phyloP scores from a whole-genome alignment of 2,888 invertebrate species.

The Lasius fuliginosus region DNA sequence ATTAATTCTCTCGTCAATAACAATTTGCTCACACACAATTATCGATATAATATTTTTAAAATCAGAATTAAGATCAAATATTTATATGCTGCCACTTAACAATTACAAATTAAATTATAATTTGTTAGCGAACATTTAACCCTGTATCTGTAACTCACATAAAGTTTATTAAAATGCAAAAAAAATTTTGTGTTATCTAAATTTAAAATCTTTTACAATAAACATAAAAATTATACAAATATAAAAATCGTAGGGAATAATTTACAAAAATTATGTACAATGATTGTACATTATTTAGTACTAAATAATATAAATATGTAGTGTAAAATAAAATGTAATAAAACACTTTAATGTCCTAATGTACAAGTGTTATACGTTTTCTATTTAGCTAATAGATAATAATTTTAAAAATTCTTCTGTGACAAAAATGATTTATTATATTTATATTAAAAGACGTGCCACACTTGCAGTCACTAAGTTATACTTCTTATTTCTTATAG shows the following conservation, averaged over 20 bases:
- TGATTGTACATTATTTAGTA: background rate
- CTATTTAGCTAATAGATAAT: background rate
- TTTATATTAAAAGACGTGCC: background rate
- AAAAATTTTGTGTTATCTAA: background rate
- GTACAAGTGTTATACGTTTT: background rate
- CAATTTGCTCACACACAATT: background rate
- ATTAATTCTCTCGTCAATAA: background rate
- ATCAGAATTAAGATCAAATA: background rate
- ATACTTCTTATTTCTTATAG: background rate
- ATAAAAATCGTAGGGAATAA: constrained; percentile 5
- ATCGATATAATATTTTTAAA: background rate
- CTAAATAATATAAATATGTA: background rate
- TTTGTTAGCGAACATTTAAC: background rate
- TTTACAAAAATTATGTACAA: background rate
- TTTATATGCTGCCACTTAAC: background rate
- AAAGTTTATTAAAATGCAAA: background rate
- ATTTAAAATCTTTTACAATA: background rate
- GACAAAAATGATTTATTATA: background rate
- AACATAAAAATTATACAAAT: background rate
- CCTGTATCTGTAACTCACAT: background rate
- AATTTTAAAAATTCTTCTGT: background rate
- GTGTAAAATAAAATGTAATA: background rate
- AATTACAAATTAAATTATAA: constrained; percentile 7
- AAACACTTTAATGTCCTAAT: background rate
- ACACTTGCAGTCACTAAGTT: background rate